Base-by-base conservation (phyloP, 2,888 invertebrate species). In the Notodonta ziczac region DNA sequence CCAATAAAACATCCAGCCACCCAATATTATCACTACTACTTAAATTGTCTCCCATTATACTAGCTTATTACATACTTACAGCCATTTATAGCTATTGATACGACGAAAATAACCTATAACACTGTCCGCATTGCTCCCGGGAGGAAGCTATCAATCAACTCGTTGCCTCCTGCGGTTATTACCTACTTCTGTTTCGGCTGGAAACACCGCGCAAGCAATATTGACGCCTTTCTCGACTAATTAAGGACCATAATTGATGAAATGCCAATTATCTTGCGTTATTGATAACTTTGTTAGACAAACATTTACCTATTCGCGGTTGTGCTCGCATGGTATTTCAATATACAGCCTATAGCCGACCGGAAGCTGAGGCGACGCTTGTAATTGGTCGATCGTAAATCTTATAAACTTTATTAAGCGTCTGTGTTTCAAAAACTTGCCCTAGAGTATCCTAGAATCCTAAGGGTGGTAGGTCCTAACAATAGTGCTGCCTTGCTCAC, bases 141-240 rank as follows among this genome's bases (percentile, higher is more conserved):
- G 70, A 76, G 80, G 80, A 80, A 80, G 76, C 76, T 70, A 80
- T 80, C 81, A 80, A 84, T 84, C 85, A 83, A 74, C 74, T 72
- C 73, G 74, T 78, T 74, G 74, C 66, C 60, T 62, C 72, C 66
- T 65, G 63, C 62, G 68, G 64, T 78, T 77, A 80, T 80, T 73
- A 50, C 14, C 66, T 70, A 50, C 48, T 67, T 70, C 73, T 80
- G 81, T 88, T 85, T 80, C 73, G 76, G 77, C 65, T 66, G 67
- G 77, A 76, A 84, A 83, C 83, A 80, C 81, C 76, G 73, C 66
- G 69, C 70, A 39, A 14, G 62, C 61, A 58, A 58, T 70, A 68
- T 74, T 78, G 79, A 80, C 77, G 80, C 78, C 80, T 82, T 78
- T 80, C 80, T 83, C 82, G 78, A 79, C 78, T 82, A 85, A 87